Evolutionary conservation across 2,888 invertebrate genomes (phyloP).

Genomic region (Rutpela maculata): DNA sequence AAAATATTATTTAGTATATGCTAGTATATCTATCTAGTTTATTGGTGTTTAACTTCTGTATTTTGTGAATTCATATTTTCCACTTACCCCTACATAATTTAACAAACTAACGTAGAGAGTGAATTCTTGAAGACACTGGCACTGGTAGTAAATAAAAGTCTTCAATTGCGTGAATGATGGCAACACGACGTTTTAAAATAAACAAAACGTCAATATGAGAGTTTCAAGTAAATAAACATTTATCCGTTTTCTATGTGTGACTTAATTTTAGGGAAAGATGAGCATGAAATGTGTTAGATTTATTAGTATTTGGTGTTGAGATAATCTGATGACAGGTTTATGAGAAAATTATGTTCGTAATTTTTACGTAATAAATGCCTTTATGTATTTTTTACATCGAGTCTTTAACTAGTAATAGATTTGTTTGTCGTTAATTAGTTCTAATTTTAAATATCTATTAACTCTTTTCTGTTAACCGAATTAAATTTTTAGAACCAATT

Average conservation of each 20-base stretch:
- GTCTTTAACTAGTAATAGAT: conserved; percentile 20
- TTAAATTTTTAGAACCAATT: not conserved
- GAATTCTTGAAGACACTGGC: conserved; percentile 35
- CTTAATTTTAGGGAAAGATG: conserved; percentile 51
- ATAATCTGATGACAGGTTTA: conserved; percentile 46
- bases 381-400: not conserved
- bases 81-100: conserved; percentile 34
- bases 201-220: conserved; percentile 54
- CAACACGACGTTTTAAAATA: conserved; percentile 56
- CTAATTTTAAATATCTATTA: conserved; percentile 12
- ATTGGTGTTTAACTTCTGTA: too few relatives aligned
- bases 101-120: conserved; percentile 34
- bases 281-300: conserved; percentile 41
- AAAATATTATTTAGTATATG: too few relatives aligned
- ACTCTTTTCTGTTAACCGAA: not conserved
- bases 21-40: too few relatives aligned
- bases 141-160: conserved; percentile 40
- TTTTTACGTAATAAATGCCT: conserved; percentile 44
- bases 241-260: conserved; percentile 43
- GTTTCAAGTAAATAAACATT: conserved; percentile 52
- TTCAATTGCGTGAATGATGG: conserved; percentile 53
- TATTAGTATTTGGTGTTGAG: conserved; percentile 47
- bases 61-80: not conserved
- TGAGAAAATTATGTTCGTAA: conserved; percentile 38
- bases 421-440: conserved; percentile 16